These are phyloP conservation scores for Eurypyga helias DNA, from an alignment of 2,113 vertebrate genomes.

Conservation along the genomic window DNA sequence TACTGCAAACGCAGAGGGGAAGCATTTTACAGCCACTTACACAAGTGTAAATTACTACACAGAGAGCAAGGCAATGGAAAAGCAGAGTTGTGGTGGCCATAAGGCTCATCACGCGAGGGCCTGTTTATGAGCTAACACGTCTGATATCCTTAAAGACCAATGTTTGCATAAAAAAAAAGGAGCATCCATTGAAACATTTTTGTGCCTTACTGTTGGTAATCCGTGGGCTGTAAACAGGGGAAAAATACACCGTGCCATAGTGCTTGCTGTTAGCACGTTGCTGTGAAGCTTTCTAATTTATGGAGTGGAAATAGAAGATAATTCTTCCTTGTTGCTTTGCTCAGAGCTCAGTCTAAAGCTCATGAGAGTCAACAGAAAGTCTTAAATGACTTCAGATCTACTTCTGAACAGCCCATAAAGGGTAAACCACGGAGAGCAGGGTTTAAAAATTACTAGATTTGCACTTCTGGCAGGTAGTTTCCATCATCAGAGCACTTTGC, in stretches of 20 bases:
- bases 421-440: not conserved
- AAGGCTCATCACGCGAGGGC: not conserved
- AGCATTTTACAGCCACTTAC: constrained; percentile 57
- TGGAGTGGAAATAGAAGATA: not conserved
- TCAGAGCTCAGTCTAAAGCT: not conserved
- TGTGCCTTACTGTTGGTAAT: not conserved
- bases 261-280: not conserved
- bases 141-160: not conserved
- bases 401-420: not conserved
- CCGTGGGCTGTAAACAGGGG: not conserved
- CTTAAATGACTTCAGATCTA: not conserved
- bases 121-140: not conserved
- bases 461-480: constrained; percentile 4
- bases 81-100: constrained; percentile 45
- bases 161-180: not conserved
- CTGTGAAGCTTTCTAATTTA: not conserved
- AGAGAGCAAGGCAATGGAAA: constrained; percentile 51
- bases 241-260: not conserved
- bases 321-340: constrained; percentile 17
- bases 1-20: constrained; percentile 33
- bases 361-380: not conserved
- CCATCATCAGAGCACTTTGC: not conserved
- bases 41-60: constrained; percentile 15
- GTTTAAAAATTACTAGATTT: not conserved
- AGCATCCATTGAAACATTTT: not conserved